Base-by-base conservation (phyloP, 2,797 vertebrate genomes). In the Acanthurus tractus region DNA sequence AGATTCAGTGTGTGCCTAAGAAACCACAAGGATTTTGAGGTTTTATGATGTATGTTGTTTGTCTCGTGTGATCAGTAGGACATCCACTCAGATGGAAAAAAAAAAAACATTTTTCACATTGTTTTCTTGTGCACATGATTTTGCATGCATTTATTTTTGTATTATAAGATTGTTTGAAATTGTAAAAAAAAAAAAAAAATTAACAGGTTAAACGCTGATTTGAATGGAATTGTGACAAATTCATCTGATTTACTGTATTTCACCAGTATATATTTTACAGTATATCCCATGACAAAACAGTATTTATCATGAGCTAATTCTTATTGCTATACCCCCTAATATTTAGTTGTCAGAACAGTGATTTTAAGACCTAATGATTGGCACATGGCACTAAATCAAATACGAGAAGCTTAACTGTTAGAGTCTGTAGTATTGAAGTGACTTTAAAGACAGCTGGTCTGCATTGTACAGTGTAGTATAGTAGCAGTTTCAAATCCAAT, bases 371-470 rank as follows among this genome's bases (percentile, higher is more conserved):
- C 34, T 38, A 61, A 15, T 70, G 50, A 73, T 45, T 72, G 53
- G 67, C 69, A 78, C 38, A 49, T 62, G 56, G 50, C 82, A 78
- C 76, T 78, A 74, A 88, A 74, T 79, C 20, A 67, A 80, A 79
- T 46, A 5, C 63, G 55, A 79, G 11, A 76, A 70, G 53, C 55
- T 13, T 77, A 59, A 71, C 46, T 18, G 49, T 74, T 70, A 46
- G 17, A 72, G 13, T 79, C 46, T 75, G 20, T 67, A 45, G 55
- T 61, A 70, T 38, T 78, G 54, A 71, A 67, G 68, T 72, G 6
- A 85, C 74, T 78, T 88, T 87, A 3, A 74, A 88, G 88, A 92
- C 89, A 90, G 92, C 91, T 94, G 88, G 89, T 90, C 91, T 93
- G 88, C 87, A 81, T 68, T 89, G 84, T 87, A 92, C 79, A 86